Evolutionary conservation across 2,113 vertebrate species (phyloP), one percentile per base, ranked within the genome.

Genomic region (Brachyistius frenatus): DNA sequence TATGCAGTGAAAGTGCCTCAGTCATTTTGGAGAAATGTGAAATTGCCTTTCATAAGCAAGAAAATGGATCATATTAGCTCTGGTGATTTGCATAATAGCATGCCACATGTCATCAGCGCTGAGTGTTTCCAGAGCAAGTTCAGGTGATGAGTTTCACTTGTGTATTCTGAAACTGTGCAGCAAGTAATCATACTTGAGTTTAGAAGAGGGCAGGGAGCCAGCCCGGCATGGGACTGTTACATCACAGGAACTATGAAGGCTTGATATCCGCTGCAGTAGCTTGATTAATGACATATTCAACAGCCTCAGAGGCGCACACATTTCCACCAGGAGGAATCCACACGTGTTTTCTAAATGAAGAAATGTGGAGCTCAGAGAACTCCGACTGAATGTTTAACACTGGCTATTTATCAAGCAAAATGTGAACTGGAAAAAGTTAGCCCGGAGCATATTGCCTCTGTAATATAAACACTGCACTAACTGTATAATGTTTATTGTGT

Each of bases 401-500:
- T 92, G 89, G 89, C 91, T 41, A 75, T 66, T 67, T 60, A 68
- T 78, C 53, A 62, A 69, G 80, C 61, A 69, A 73, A 78, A 66
- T 81, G 50, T 88, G 80, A 80, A 70, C 37, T 54, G 50, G 61
- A 57, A 64, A 0, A 14, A 2, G 41, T 80, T 47, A 76, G 52
- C 60, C 30, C 33, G 63, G 36, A 53, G 66, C 68, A 64, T 80
- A 76, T 63, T 81, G 65, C 64, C 68, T 65, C 74, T 90, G 81
- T 83, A 86, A 74, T 65, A 71, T 70, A 75, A 85, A 83, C 69
- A 73, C 41, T 70, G 81, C 57, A 88, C 60, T 37, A 67, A 83
- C 41, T 78, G 72, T 66, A 47, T 74, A 8, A 68, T 92, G 85
- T 93, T 91, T 71, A 91, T 88, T 82, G 73, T 93, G 90, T 92